Percentiles rank a stretch among this genome's conserved stretches.
Evolutionary conservation across 2,888 invertebrate genomes (phyloP).

Genomic region (Congeria kusceri): DNA sequence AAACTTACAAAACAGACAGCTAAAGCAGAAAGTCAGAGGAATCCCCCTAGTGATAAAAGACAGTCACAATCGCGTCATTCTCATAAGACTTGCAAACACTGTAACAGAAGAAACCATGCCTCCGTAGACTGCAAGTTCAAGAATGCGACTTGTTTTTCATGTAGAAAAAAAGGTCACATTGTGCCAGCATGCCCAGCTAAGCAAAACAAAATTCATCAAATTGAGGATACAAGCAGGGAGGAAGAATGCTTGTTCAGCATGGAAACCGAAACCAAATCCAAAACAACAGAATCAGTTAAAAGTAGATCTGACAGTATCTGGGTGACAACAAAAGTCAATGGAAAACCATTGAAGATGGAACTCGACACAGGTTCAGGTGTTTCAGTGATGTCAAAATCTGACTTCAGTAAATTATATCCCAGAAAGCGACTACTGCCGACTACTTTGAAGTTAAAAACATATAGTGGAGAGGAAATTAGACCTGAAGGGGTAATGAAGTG

Average conservation of each 20-base stretch:
- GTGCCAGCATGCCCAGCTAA: constrained; percentile 13
- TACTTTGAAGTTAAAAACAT: constrained; percentile 40
- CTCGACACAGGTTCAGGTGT: constrained; percentile 63
- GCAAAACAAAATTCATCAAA: not conserved
- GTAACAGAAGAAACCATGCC: not conserved
- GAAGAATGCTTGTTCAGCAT: not conserved
- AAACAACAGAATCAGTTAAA: not conserved
- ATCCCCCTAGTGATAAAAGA: no score
- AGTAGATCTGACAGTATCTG: constrained; percentile 10
- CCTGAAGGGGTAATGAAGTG: constrained; percentile 29
- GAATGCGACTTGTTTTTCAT: constrained; percentile 24
- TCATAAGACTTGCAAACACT: not conserved
- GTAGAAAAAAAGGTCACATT: constrained; percentile 28
- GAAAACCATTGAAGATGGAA: constrained; percentile 46
- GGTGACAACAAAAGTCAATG: constrained; percentile 42
- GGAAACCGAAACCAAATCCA: no score
- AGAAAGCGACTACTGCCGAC: constrained; percentile 17
- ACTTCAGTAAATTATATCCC: no score
- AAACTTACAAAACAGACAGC: not conserved
- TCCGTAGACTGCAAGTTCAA: constrained; percentile 27
- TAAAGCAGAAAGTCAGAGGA: not conserved
- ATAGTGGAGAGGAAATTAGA: constrained; percentile 38
- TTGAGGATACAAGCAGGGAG: not conserved
- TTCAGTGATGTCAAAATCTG: no score
- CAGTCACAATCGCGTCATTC: not conserved